Base-by-base conservation (phyloP, 2,797 vertebrate species). In the Sphenopsis melanotis region DNA sequence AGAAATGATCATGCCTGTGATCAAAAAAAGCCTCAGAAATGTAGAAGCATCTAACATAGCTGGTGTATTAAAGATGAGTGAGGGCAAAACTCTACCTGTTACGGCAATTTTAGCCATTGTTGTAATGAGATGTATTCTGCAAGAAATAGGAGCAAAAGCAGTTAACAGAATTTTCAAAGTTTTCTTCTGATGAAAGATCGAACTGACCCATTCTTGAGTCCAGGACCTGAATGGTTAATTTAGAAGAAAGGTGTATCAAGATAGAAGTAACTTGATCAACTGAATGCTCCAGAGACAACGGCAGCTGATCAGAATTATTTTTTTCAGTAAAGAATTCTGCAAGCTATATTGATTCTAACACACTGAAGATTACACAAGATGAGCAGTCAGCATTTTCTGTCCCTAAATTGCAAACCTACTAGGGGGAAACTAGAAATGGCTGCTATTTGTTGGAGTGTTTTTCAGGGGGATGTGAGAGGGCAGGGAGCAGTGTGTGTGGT, bases 381-480 rank as follows among this genome's bases (percentile, higher is more conserved):
- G 10, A 92, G 10, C 19, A 66, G 55, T 22, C 24, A 89, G 36
- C 19, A 32, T 50, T 76, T 87, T 76, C 55, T 79, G 15, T 46
- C 15, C 15, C 37, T 49, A 71, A 86, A 68, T 56, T 72, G 10
- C 30, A 94, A 69, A 23, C 1, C 3, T 16, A 39, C 7, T 18
- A 26, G 17, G 13, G 71, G 1, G 32, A 72, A 82, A 68, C 7
- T n/a, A 39, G 36, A 60, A 15, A 36, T 3, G 4, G 15, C 4
- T 44, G 13, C 8, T 53, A 3, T 37, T 66, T 55, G 12, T 12
- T 57, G 9, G 18, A 9, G 0, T 2, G 5, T 65, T 24, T 24
- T 34, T 2, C 0, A 5, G 22, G 3, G 7, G 3, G 5, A 41
- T 19, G 11, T 11, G 15, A 55, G 10, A 6, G 1, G 3, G 20